Percentiles rank a stretch among this genome's conserved stretches.
These are phyloP conservation scores for Donacobius atricapilla DNA, from an alignment of 2,113 vertebrate genomes.

Conservation along the genomic window DNA sequence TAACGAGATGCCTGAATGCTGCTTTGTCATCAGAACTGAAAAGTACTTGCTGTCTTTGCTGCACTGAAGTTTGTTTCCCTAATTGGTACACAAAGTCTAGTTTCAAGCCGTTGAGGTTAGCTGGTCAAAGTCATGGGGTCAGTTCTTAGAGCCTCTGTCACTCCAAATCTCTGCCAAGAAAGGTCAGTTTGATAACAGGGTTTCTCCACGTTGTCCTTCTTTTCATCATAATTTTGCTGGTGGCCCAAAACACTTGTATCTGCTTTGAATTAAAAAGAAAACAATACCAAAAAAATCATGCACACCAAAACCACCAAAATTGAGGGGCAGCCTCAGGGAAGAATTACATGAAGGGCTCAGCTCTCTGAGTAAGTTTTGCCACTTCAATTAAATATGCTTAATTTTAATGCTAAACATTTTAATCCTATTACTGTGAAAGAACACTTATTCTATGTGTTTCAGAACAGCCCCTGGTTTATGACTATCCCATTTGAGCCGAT, in stretches of 20 bases:
- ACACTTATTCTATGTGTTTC: not conserved
- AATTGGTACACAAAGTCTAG: not conserved
- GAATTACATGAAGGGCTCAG: not conserved
- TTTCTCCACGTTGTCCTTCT: not conserved
- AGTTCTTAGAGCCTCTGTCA: not conserved
- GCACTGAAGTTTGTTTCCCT: not conserved
- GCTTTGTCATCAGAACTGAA: not conserved
- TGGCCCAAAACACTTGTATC: not conserved
- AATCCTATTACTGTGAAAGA: not conserved
- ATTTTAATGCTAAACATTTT: not conserved
- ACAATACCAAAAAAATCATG: not conserved
- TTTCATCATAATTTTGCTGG: not conserved
- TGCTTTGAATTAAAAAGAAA: not conserved
- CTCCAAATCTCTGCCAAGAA: not conserved
- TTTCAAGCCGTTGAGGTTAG: not conserved
- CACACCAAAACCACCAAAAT: not conserved
- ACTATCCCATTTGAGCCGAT: rapidly evolving
- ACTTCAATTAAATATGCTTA: not conserved
- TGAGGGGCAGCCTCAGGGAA: not conserved
- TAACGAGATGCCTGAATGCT: not conserved
- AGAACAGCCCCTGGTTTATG: not conserved
- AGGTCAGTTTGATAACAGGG: not conserved
- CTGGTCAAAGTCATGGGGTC: not conserved
- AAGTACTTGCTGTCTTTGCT: not conserved
- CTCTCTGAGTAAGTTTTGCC: not conserved